phyloP scores from a whole-genome alignment of 1,140 invertebrate species.

The Listronotus oregonensis region DNA sequence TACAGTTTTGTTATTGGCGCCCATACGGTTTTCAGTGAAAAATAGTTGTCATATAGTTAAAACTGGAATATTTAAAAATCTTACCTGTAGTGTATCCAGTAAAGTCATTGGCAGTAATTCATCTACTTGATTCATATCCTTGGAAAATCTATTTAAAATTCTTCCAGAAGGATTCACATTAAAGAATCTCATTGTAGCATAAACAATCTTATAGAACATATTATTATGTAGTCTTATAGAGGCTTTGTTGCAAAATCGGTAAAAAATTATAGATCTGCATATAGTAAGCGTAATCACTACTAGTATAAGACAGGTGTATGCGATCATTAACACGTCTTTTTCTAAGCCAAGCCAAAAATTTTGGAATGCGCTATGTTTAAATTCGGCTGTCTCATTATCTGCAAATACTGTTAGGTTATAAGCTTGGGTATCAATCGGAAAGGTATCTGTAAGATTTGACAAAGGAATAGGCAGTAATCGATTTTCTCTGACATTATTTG shows the following conservation, averaged over 20 bases:
- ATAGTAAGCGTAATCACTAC: constrained; percentile 57
- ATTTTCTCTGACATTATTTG: neutral
- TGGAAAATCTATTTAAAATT: constrained; percentile 75
- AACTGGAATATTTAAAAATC: constrained; percentile 47
- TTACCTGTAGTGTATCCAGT: constrained; percentile 79
- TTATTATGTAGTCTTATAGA: constrained; percentile 79
- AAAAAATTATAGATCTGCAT: constrained; percentile 72
- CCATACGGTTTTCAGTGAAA: too few species aligned
- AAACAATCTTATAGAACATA: constrained; percentile 83
- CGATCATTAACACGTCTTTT: constrained; percentile 60
- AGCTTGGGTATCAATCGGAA: neutral
- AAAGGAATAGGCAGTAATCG: neutral
- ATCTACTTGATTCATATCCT: constrained; percentile 80
- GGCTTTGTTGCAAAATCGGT: constrained; percentile 77
- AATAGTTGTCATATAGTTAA: too few species aligned
- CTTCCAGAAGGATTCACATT: constrained; percentile 81
- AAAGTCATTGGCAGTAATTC: constrained; percentile 77
- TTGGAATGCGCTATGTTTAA: constrained; percentile 59
- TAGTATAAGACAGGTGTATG: constrained; percentile 14
- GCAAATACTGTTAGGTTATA: neutral
- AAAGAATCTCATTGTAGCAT: constrained; percentile 86
- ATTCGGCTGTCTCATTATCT: neutral
- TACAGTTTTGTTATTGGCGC: too few species aligned
- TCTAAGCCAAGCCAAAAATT: constrained; percentile 82
- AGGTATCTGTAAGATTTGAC: neutral